Base-by-base conservation (phyloP, 2,888 invertebrate genomes). In the Aspidiotus destructor region DNA sequence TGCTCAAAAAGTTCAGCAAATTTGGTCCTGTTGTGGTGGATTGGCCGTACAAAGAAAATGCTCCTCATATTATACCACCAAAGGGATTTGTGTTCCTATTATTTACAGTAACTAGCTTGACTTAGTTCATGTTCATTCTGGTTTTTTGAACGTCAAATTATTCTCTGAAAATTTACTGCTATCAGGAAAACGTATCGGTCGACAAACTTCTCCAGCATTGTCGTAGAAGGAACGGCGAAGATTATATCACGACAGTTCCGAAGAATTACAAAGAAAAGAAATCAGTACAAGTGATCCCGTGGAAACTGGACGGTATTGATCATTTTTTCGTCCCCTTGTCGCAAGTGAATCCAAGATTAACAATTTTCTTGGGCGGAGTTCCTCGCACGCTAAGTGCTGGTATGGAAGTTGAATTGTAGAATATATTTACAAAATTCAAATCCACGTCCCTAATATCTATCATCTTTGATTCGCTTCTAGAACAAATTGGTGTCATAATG, bases 1-100 rank as follows among this genome's bases (percentile, higher is more conserved):
- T 67, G 11, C 41, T 53, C 15, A 17, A 68, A 41, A 61, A 42
- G 6, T 68, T 68, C 44, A 53, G n/a, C 10, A 60, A 60, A 42
- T 68, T 68, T 53, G 68, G 68, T 41, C 11, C 16, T 17, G 42
- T 68, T 11, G 44, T 54, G 8, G 61, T 68, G 15, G 61, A 60
- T 54, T 68, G 68, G 68, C 68, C 68, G 7, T 61, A 68, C 58
- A 68, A 68, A 61, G 68, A 68, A 53, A 61, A 68, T 44, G 61
- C 60, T 10, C 53, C 60, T 54, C 41, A 60, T 3, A 41, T 52
- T 9, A 28, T 40, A 41, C 61, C 68, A 11, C 60, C 61, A 17
- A 68, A 68, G 54, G 68, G 68, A 41, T 68, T 61, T 42, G 68
- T 61, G 7, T 68, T 68, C 16, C 17, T 68, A 28, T 28, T 68